Base-by-base conservation (phyloP, 2,113 vertebrate species). In the Notarius lentiginosus region DNA sequence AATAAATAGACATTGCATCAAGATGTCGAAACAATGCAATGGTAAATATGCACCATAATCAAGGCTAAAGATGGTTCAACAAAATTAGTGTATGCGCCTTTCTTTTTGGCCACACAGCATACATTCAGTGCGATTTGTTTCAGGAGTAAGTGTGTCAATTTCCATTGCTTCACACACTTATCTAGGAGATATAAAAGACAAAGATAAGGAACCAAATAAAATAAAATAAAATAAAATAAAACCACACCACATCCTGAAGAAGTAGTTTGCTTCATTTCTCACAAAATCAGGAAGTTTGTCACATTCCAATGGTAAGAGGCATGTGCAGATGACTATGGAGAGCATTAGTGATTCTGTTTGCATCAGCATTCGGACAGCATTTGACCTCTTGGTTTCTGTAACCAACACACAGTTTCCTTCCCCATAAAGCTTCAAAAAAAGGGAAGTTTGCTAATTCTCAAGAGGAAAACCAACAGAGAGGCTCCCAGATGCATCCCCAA, bases 401-500 rank as follows among this genome's bases (percentile, higher is more conserved):
- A 63, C 76, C 65, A 49, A 88, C 10, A 20, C 77, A 65, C 83
- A 87, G 83, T 4, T 87, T 76, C 56, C 87, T 88, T 81, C 70
- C 87, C 65, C 76, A 83, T 7, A 90, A 73, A 89, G 41, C 41
- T 90, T 90, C 5, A 58, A 88, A 73, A 90, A 55, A 89, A 90
- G 55, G n/a, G 75, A 89, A 86, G 75, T 41, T 63, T 56, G 61
- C 58, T 84, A 49, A 89, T 76, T 82, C 88, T 83, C 58, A 68
- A 58, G 70, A 88, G 79, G 82, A 75, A 53, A 73, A 68, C 58
- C 83, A 17, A 77, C 84, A 84, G 70, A 63, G 72, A 63, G 65
- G 56, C 72, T 90, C 82, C 72, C 73, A 87, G 89, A 90, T 83
- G 89, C 91, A 76, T 91, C 88, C 86, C 68, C n/a, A 84, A 88